Percentiles rank a stretch among this genome's conserved stretches.
These are phyloP conservation scores for Limosa lapponica DNA, from an alignment of 2,797 vertebrate genomes.

Conservation along the genomic window DNA sequence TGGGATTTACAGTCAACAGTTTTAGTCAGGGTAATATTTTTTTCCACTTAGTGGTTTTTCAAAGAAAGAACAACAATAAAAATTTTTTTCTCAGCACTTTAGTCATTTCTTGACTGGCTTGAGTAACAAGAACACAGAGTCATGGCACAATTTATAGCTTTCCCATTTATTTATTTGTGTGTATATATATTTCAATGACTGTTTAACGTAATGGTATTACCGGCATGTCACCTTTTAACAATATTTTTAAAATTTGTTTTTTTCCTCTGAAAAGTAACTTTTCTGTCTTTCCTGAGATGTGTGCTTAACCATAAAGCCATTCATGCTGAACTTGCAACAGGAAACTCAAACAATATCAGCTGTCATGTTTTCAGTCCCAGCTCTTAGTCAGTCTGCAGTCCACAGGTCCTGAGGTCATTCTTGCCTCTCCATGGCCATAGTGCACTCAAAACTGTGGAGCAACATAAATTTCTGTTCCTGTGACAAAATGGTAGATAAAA, in stretches of 20 bases:
- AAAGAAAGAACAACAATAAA: background rate
- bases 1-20: background rate
- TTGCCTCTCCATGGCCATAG: background rate
- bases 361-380: background rate
- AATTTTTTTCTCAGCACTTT: background rate
- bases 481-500: background rate
- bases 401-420: background rate
- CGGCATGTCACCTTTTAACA: background rate
- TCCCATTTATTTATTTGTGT: background rate
- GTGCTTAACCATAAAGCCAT: background rate
- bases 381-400: background rate
- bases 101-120: background rate
- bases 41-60: background rate
- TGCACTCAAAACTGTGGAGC: background rate
- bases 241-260: background rate
- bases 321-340: background rate
- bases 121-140: background rate
- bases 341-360: background rate
- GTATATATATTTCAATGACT: background rate
- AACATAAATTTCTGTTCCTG: background rate
- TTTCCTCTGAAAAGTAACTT: background rate
- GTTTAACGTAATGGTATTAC: background rate
- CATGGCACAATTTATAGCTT: background rate
- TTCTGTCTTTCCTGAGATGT: background rate
- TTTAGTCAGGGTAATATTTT: background rate